Evolutionary conservation across 2,888 invertebrate species (phyloP).

Genomic region (Caenorhabditis macrosperma): DNA sequence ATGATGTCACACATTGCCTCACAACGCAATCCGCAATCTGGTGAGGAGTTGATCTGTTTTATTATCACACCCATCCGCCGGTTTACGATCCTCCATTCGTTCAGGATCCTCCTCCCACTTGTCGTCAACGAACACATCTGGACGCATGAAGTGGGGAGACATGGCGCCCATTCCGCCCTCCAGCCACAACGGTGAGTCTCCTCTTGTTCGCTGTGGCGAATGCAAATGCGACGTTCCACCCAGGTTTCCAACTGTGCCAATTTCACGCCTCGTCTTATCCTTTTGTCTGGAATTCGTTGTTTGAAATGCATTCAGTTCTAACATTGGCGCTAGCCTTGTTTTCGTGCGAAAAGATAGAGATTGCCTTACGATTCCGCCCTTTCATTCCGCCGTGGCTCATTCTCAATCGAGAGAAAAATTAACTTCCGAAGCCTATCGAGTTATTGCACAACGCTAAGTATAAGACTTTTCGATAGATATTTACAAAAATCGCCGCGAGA

Average conservation of each 20-base stretch:
- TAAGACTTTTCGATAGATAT: too few species aligned
- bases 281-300: constrained; percentile 1
- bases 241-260: not conserved
- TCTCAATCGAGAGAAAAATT: too few species aligned
- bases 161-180: constrained; percentile 27
- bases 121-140: constrained; percentile 38
- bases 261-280: not conserved
- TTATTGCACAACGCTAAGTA: too few species aligned
- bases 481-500: too few species aligned
- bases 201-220: not conserved
- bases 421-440: too few species aligned
- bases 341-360: too few species aligned
- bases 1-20: constrained; percentile 56
- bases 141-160: constrained; percentile 58
- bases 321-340: too few species aligned
- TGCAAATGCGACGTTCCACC: not conserved
- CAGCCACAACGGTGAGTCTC: constrained; percentile 36
- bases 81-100: constrained; percentile 20
- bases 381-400: too few species aligned
- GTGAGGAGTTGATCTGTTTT: constrained; percentile 27
- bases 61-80: constrained; percentile 2
- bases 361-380: too few species aligned
- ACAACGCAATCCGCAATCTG: constrained; percentile 52
- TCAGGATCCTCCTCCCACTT: constrained; percentile 44
- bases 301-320: too few species aligned